Percentiles rank a stretch among this genome's conserved stretches.
These are phyloP conservation scores for Dendrolimus kikuchii DNA, from an alignment of 1,140 invertebrate species.

Conservation along the genomic window DNA sequence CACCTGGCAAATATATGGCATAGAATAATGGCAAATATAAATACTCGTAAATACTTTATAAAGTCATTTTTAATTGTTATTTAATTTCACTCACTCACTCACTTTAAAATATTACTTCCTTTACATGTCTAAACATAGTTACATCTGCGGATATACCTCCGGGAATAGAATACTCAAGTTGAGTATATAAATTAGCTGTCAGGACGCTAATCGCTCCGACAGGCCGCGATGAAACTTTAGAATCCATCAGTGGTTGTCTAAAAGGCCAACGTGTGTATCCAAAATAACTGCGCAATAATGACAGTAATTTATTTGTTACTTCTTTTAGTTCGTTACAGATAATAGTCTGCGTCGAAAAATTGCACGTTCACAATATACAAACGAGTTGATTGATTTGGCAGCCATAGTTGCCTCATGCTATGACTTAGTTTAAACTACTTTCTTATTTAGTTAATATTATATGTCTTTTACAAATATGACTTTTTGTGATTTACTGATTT, in stretches of 20 bases:
- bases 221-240: conserved; percentile 68
- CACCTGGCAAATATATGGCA: too few species aligned
- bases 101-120: conserved; percentile 17
- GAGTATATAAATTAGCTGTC: conserved; percentile 72
- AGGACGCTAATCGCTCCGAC: conserved; percentile 66
- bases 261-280: conserved; percentile 45
- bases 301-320: conserved; percentile 44
- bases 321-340: conserved; percentile 26
- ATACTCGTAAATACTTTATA: too few species aligned
- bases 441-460: too few species aligned
- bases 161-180: conserved; percentile 66
- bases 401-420: too few species aligned
- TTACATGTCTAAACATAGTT: conserved; percentile 29
- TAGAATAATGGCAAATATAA: too few species aligned
- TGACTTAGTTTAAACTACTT: too few species aligned
- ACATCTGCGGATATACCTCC: conserved; percentile 39
- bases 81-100: background rate
- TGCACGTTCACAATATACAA: too few species aligned
- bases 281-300: conserved; percentile 58
- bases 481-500: too few species aligned
- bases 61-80: background rate
- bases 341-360: too few species aligned
- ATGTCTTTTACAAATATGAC: too few species aligned
- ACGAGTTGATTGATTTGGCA: too few species aligned
- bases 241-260: conserved; percentile 61